Evolutionary conservation across 2,888 invertebrate genomes (phyloP), one percentile per base, ranked within the genome.

Genomic region (Thysanoteuthis rhombus): DNA sequence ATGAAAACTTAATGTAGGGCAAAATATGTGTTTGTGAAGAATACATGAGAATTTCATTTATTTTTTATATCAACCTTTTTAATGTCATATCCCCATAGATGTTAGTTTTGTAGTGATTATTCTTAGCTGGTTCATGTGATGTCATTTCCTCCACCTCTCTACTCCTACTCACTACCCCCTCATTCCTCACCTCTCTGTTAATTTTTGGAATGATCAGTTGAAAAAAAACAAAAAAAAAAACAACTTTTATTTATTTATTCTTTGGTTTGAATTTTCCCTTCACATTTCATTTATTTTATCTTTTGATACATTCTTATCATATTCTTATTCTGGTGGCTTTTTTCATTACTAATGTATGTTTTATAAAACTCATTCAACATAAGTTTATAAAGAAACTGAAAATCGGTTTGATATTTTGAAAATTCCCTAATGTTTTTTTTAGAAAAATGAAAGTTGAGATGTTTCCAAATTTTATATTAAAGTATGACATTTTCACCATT

Each of bases 111-210:
- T 75, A 75, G 75, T 75, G 16, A n/a, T 75, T 36, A 75, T 19
- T 75, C n/a, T 75, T 75, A 75, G 75, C 75, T 75, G 75, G n/a
- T 75, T 75, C n/a, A 75, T n/a, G n/a, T 75, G 75, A 75, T n/a
- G 75, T 75, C n/a, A n/a, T 75, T 75, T n/a, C 75, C 75, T 75
- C 75, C 75, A 75, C 75, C 16, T 75, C 5, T 75, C 19, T 36
- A 12, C n/a, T n/a, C 75, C 75, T 75, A 75, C n/a, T 75, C 75
- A 75, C 75, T 16, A 36, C 36, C n/a, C 16, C 75, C n/a, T 75
- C n/a, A 75, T 75, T 19, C 75, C 12, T 36, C 75, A 75, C 75
- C 36, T 58, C 28, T 75, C n/a, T 52, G 52, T 16, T 75, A 75
- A 75, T 75, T 75, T 75, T n/a, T n/a, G n/a, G 75, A 75, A 75